Conservation (phyloP, 1,140 invertebrate genomes). For the Cydia fagiglandana region DNA sequence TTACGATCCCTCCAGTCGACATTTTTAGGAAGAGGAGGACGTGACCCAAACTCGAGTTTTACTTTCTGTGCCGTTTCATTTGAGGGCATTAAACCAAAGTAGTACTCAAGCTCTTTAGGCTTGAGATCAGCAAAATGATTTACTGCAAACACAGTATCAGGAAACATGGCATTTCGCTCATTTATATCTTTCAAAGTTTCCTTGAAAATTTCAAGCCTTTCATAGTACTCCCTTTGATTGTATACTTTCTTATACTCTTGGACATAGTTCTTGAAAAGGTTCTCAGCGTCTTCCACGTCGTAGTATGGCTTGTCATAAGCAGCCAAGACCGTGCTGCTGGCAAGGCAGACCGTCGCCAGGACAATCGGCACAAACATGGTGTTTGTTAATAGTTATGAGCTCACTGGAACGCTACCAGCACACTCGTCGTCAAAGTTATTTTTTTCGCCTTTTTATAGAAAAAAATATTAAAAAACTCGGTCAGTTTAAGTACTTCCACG, state of each 20-base stretch:
- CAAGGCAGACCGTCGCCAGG: neutral
- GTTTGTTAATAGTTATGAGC: no score
- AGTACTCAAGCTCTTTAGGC: neutral
- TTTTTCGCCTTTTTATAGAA: no score
- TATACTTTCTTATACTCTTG: neutral
- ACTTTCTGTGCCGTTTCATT: neutral
- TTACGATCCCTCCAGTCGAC: neutral
- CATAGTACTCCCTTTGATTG: neutral
- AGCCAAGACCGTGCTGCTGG: neutral
- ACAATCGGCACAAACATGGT: neutral
- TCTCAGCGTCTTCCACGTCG: neutral
- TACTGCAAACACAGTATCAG: neutral
- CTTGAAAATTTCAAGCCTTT: conserved; percentile 6
- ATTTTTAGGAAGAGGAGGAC: neutral
- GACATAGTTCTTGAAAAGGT: neutral
- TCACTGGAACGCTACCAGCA: no score
- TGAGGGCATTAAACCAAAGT: neutral
- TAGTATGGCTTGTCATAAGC: neutral
- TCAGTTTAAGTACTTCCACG: no score
- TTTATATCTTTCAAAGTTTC: neutral
- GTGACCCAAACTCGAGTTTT: neutral
- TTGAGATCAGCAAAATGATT: neutral
- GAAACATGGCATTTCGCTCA: neutral
- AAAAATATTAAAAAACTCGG: no score
- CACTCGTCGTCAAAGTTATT: no score